Conservation (phyloP, 1,140 invertebrate species). For the Dendroctonus ponderosae region DNA sequence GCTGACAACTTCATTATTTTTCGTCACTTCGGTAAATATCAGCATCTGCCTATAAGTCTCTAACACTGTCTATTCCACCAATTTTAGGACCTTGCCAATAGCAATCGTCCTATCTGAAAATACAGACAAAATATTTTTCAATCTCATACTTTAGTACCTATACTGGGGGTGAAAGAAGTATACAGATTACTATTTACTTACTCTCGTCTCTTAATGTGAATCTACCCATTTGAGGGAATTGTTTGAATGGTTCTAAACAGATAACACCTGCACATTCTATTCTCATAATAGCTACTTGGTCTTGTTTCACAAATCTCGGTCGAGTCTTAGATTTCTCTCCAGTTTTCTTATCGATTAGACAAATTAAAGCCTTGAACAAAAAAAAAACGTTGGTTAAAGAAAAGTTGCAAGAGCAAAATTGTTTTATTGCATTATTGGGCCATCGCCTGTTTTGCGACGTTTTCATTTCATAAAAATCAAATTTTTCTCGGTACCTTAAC, state of each 20-base stretch:
- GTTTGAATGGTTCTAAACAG: conserved; percentile 97
- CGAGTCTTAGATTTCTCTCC: conserved; percentile 94
- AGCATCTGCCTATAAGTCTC: conserved; percentile 37
- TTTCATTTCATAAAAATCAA: conserved; percentile 1
- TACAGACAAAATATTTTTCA: conserved; percentile 36
- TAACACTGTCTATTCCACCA: conserved; percentile 78
- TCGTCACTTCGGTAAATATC: conserved; percentile 19
- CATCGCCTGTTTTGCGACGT: background rate
- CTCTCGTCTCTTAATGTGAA: conserved; percentile 99
- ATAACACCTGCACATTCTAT: conserved; percentile 96
- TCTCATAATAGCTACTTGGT: conserved; percentile 99
- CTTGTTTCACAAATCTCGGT: conserved; percentile 98
- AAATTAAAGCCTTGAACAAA: conserved; percentile 76
- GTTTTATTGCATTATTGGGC: no score
- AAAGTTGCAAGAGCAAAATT: no score
- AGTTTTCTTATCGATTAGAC: conserved; percentile 98
- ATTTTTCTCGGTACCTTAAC: conserved; percentile 71
- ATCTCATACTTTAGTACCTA: background rate
- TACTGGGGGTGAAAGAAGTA: background rate
- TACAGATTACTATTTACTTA: conserved; percentile 55
- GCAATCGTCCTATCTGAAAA: conserved; percentile 96
- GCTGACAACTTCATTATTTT: conserved; percentile 6
- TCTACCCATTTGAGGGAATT: conserved; percentile 98
- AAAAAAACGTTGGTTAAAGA: conserved; percentile 1
- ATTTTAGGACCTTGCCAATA: conserved; percentile 97